Evolutionary conservation across 2,888 invertebrate genomes (phyloP).

Genomic region (Drosophila longiperda): DNA sequence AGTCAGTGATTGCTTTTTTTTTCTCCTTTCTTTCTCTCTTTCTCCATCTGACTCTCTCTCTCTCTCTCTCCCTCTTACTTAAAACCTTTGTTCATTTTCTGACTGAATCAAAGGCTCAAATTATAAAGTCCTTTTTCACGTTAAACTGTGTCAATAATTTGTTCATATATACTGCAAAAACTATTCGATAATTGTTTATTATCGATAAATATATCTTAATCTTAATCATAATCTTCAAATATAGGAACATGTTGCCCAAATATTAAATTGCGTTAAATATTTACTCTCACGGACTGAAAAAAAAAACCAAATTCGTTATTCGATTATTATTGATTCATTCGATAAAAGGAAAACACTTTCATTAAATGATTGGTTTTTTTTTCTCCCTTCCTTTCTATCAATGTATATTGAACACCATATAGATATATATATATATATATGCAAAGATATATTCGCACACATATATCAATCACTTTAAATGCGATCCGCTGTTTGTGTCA

Average conservation of each 20-base stretch:
- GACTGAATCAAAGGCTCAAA: neutral
- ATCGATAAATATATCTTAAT: neutral
- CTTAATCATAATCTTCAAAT: neutral
- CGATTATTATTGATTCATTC: neutral
- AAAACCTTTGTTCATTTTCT: neutral
- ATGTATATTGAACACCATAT: neutral
- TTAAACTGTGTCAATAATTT: neutral
- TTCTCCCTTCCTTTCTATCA: neutral
- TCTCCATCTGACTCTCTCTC: neutral
- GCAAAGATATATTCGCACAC: constrained; percentile 14
- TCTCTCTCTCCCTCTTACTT: neutral
- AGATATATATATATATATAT: neutral
- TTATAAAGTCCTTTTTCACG: no score
- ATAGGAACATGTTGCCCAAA: neutral
- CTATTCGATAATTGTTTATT: neutral
- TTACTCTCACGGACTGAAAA: neutral
- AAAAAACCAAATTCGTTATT: neutral
- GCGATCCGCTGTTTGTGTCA: constrained; percentile 36
- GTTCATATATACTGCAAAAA: neutral
- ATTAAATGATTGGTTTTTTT: neutral
- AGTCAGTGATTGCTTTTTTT: constrained; percentile 42
- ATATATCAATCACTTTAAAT: constrained; percentile 33
- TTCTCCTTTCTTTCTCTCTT: neutral
- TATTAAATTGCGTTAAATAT: neutral
- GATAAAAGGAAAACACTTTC: neutral